A percentile compares a stretch with the other conserved stretches of the same genome.
Evolutionary conservation across 2,888 invertebrate species (phyloP).

Genomic region (Leptothorax acervorum): DNA sequence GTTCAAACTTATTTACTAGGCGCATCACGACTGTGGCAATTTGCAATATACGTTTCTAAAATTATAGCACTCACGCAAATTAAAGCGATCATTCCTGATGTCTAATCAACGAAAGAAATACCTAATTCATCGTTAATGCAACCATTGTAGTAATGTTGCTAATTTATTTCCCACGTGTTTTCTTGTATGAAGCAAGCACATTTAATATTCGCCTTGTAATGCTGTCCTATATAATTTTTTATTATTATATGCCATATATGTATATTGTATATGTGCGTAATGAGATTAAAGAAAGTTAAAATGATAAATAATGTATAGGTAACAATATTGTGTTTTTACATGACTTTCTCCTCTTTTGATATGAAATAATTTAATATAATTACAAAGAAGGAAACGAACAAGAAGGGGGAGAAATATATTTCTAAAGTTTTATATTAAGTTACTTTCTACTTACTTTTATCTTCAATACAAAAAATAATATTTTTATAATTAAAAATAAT

Average conservation of each 20-base stretch:
- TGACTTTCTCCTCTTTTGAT: background rate
- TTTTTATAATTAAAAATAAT: background rate
- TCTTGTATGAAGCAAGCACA: background rate
- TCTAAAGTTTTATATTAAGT: background rate
- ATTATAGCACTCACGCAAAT: conserved; percentile 12
- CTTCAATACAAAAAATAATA: background rate
- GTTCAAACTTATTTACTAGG: background rate
- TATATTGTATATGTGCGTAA: background rate
- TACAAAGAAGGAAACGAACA: background rate
- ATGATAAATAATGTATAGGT: background rate
- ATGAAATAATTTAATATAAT: background rate
- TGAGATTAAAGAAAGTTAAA: background rate
- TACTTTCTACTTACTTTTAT: background rate
- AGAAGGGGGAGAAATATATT: background rate
- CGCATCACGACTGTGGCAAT: background rate
- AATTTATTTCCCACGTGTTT: background rate
- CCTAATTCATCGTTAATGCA: background rate
- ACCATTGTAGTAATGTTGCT: background rate
- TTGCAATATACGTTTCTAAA: background rate
- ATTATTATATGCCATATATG: background rate
- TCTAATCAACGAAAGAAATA: background rate
- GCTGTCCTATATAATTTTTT: background rate
- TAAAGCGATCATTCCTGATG: background rate
- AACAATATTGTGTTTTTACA: background rate
- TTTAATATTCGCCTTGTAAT: background rate